Percentiles rank a stretch among this genome's conserved stretches.
phyloP scores from a whole-genome alignment of 2,113 vertebrate genomes.

The Psammodynastes pulverulentus region DNA sequence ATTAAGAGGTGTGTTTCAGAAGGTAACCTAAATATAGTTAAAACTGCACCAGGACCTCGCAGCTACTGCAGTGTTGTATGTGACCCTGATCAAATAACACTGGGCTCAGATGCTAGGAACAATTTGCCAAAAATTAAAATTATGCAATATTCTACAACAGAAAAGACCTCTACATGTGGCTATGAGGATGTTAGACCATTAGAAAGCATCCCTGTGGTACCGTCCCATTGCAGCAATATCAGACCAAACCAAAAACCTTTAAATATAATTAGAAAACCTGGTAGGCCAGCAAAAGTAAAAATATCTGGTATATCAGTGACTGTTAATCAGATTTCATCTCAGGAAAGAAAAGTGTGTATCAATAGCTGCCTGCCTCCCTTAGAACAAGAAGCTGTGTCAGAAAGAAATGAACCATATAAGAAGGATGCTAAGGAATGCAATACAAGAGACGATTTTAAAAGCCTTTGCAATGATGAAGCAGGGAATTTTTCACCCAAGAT shows the following conservation, averaged over 20 bases:
- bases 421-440: slow-evolving; percentile 41
- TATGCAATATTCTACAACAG: slow-evolving; percentile 53
- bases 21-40: slow-evolving; percentile 66
- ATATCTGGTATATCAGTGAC: slow-evolving; percentile 94
- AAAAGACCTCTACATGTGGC: slow-evolving; percentile 60
- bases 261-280: slow-evolving; percentile 79
- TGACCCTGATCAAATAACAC: slow-evolving; percentile 51
- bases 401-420: slow-evolving; percentile 52
- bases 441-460: slow-evolving; percentile 42
- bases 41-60: slow-evolving; percentile 55
- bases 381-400: slow-evolving; percentile 58
- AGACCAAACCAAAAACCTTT: slow-evolving; percentile 73
- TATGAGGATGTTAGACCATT: slow-evolving; percentile 75
- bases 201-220: slow-evolving; percentile 70
- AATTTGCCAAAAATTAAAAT: slow-evolving; percentile 54
- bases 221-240: slow-evolving; percentile 74
- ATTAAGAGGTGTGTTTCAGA: slow-evolving; percentile 86
- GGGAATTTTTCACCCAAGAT: slow-evolving; percentile 36
- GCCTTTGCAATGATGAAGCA: slow-evolving; percentile 27
- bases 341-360: slow-evolving; percentile 85
- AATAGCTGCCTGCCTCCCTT: slow-evolving; percentile 74
- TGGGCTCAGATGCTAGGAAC: slow-evolving; percentile 50
- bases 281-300: slow-evolving; percentile 91
- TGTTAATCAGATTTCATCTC: slow-evolving; percentile 82
- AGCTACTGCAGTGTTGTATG: slow-evolving; percentile 45